Percentiles rank a stretch among this genome's conserved stretches.
These are phyloP conservation scores for Paralinhomoeus sp. DNA, from an alignment of 2,888 invertebrate species.

Conservation along the genomic window DNA sequence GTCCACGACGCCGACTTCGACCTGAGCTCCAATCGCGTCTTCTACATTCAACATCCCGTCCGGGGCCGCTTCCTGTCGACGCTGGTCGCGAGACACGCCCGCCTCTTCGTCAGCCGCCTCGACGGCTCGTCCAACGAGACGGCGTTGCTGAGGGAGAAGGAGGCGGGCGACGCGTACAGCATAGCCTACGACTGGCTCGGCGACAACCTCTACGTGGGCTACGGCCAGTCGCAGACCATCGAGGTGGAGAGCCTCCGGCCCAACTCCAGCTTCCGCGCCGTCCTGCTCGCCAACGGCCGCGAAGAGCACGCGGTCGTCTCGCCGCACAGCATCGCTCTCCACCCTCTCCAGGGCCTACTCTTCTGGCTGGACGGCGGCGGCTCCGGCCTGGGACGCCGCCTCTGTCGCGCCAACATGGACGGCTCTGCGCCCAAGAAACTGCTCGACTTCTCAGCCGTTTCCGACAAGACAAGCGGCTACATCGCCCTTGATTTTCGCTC, in stretches of 20 bases:
- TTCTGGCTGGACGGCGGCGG: constrained; percentile 95
- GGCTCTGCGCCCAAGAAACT: constrained; percentile 63
- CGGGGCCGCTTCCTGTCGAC: constrained; percentile 15
- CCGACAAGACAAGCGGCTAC: too few species aligned
- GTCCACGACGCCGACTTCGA: constrained; percentile 79
- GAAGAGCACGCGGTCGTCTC: constrained; percentile 40
- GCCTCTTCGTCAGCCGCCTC: constrained; percentile 45
- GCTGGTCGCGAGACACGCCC: constrained; percentile 15
- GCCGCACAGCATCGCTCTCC: constrained; percentile 63
- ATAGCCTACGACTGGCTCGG: constrained; percentile 93
- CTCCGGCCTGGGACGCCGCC: constrained; percentile 47
- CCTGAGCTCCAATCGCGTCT: constrained; percentile 49
- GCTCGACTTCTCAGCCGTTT: too few species aligned
- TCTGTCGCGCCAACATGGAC: constrained; percentile 66
- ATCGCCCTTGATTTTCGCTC: constrained; percentile 50
- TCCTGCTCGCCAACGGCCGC: constrained; percentile 45
- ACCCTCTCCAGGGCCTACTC: constrained; percentile 71
- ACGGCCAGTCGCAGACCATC: constrained; percentile 55
- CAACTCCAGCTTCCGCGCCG: constrained; percentile 53
- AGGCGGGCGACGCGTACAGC: constrained; percentile 57
- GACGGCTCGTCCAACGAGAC: constrained; percentile 41
- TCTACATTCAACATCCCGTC: constrained; percentile 34
- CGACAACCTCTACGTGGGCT: constrained; percentile 73
- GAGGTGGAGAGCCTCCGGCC: constrained; percentile 53
- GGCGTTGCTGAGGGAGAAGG: constrained; percentile 27